phyloP scores from a whole-genome alignment of 2,113 vertebrate genomes.

The Anarhynchus alexandrinus region DNA sequence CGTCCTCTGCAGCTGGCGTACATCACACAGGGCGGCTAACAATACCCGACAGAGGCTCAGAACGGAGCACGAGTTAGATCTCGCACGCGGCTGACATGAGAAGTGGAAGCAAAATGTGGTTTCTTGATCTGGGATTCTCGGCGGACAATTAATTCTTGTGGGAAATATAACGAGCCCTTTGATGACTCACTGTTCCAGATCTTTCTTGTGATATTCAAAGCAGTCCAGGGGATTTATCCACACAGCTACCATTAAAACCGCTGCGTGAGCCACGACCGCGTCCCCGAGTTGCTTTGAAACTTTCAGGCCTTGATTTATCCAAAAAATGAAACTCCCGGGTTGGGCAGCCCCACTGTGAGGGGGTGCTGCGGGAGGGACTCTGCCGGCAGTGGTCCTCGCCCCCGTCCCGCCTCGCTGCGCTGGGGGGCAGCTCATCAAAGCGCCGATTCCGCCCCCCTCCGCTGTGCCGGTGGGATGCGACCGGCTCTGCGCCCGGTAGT shows the following conservation, averaged over 20 bases:
- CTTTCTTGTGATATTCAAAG: not conserved
- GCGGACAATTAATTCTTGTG: not conserved
- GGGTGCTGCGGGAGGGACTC: not conserved
- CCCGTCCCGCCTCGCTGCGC: fast-evolving
- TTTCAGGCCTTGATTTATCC: not conserved
- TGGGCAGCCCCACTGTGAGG: not conserved
- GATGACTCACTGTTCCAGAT: not conserved
- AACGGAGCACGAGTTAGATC: not conserved
- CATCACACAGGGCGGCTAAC: not conserved
- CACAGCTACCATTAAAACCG: not conserved
- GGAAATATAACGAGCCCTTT: not conserved
- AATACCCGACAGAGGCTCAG: not conserved
- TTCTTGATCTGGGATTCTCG: not conserved
- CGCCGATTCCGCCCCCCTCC: not conserved
- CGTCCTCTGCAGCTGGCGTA: not conserved
- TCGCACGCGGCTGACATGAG: fast-evolving
- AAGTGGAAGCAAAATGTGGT: not conserved
- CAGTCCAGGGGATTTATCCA: not conserved
- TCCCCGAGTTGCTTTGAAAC: not conserved
- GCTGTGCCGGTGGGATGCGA: fast-evolving
- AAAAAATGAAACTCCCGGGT: fast-evolving
- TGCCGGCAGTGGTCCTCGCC: not conserved
- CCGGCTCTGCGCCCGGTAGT: not conserved
- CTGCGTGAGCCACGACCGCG: not conserved
- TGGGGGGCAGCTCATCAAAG: not conserved